Percentiles rank a stretch among this genome's conserved stretches.
Conservation (phyloP, 2,888 invertebrate species). For the Spodoptera exigua region DNA sequence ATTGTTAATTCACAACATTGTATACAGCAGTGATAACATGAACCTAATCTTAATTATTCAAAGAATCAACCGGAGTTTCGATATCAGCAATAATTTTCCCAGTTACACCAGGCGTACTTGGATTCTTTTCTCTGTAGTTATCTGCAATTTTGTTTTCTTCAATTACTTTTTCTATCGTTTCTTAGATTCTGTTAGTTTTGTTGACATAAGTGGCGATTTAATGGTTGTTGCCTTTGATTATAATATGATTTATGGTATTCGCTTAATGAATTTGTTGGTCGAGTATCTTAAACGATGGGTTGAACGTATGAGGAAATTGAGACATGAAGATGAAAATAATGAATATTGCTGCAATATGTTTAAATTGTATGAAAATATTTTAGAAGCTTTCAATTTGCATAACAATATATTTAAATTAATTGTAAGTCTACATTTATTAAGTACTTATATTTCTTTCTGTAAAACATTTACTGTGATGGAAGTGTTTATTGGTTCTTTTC, state of each 20-base stretch:
- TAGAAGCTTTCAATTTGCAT: background rate
- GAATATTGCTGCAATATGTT: background rate
- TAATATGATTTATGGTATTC: background rate
- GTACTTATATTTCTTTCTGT: background rate
- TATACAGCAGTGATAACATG: background rate
- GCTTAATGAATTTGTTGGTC: background rate
- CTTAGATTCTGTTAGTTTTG: background rate
- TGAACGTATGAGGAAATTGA: background rate
- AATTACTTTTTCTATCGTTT: background rate
- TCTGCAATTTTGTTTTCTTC: background rate
- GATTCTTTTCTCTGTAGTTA: background rate
- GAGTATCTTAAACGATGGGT: background rate
- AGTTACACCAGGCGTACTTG: background rate
- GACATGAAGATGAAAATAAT: background rate
- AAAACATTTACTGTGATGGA: constrained; percentile 7
- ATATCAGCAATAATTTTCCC: background rate
- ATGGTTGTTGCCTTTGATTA: background rate
- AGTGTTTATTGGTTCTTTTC: too few relatives aligned
- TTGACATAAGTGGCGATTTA: background rate
- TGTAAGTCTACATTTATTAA: background rate
- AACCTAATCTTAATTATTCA: background rate
- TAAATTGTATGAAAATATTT: background rate
- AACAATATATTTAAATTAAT: background rate
- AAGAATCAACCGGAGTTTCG: background rate
- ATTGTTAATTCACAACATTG: background rate